phyloP scores from a whole-genome alignment of 1,140 invertebrate genomes.

The Papilio helenus region DNA sequence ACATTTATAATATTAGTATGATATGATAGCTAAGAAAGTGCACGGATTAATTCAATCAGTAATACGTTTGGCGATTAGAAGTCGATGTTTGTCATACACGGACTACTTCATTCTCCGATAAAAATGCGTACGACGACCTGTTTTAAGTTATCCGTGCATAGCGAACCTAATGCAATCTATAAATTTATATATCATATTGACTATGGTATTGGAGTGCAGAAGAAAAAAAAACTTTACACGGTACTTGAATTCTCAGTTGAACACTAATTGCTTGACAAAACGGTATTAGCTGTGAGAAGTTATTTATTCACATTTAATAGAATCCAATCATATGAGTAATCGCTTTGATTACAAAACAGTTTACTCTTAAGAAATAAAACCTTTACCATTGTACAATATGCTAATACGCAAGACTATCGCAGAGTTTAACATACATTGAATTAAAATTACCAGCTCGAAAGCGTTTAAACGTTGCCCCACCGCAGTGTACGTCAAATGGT shows the following conservation, averaged over 20 bases:
- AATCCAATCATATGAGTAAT: constrained; percentile 21
- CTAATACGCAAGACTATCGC: constrained; percentile 12
- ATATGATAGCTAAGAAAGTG: no score
- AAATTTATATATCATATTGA: neutral
- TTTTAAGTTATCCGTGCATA: neutral
- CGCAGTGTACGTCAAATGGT: constrained; percentile 37
- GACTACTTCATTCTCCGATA: neutral
- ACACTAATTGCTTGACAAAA: constrained; percentile 3
- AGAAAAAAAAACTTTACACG: neutral
- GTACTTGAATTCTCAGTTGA: neutral
- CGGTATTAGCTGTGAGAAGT: neutral
- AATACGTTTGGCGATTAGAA: neutral
- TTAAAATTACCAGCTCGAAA: constrained; percentile 28
- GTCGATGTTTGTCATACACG: neutral
- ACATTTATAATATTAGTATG: no score
- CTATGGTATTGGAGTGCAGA: neutral
- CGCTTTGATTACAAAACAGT: constrained; percentile 4
- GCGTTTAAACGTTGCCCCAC: constrained; percentile 24
- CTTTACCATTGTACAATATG: constrained; percentile 8
- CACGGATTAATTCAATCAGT: no score
- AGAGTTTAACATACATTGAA: constrained; percentile 29
- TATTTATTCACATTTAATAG: constrained; percentile 9
- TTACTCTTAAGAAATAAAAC: constrained; percentile 13
- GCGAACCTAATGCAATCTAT: neutral
- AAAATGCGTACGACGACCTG: neutral